A percentile compares a stretch with the other conserved stretches of the same genome.
Evolutionary conservation across 2,888 invertebrate genomes (phyloP).

Genomic region (Andricus quercusramuli): DNA sequence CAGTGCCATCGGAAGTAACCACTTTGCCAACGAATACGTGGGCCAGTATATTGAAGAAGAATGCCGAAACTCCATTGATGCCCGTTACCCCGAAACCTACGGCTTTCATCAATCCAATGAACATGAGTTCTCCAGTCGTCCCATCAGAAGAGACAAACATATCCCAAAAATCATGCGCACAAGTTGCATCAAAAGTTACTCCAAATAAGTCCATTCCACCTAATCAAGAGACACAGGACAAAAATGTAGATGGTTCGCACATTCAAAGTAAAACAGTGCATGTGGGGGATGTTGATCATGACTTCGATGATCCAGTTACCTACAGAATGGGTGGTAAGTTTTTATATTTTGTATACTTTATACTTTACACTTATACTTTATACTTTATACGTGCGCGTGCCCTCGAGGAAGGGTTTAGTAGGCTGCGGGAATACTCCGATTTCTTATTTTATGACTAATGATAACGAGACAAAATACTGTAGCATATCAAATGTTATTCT

Average conservation of each 20-base stretch:
- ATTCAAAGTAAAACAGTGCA: conserved; percentile 49
- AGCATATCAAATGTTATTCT: too few species aligned
- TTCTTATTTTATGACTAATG: too few species aligned
- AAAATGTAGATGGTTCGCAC: conserved; percentile 42
- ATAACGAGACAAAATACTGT: too few species aligned
- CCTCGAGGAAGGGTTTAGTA: too few species aligned
- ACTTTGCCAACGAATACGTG: conserved; percentile 66
- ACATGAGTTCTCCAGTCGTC: conserved; percentile 49
- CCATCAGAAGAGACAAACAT: background rate
- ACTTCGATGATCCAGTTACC: conserved; percentile 84
- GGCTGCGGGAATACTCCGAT: too few species aligned
- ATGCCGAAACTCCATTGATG: conserved; percentile 54
- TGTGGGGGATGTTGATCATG: conserved; percentile 45
- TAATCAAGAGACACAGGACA: conserved; percentile 44
- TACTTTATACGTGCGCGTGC: too few species aligned
- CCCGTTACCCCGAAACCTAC: conserved; percentile 64
- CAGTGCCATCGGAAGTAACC: conserved; percentile 29
- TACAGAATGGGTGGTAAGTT: conserved; percentile 86
- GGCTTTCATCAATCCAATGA: conserved; percentile 67
- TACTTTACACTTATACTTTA: too few species aligned
- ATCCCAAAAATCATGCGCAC: conserved; percentile 44
- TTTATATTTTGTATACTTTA: conserved; percentile 8
- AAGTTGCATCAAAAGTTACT: conserved; percentile 50
- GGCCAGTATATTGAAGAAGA: conserved; percentile 75
- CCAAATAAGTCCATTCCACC: conserved; percentile 41